phyloP scores from a whole-genome alignment of 2,888 invertebrate species.

The Lochmaea capreae region DNA sequence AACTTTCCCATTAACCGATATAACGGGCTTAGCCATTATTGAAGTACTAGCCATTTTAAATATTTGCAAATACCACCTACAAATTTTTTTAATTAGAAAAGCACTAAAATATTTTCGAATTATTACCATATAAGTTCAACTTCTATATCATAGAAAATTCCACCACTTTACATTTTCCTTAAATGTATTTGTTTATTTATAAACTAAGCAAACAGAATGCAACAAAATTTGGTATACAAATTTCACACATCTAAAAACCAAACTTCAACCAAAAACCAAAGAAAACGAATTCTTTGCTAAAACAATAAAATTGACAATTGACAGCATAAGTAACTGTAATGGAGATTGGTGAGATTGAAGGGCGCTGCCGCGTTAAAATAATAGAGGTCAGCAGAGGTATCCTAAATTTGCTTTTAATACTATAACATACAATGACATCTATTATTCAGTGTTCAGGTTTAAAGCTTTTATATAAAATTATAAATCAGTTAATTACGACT shows the following conservation, averaged over 20 bases:
- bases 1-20: conserved; percentile 4
- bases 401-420: no score
- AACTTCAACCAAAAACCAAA: not conserved
- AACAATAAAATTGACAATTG: not conserved
- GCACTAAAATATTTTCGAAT: not conserved
- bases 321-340: not conserved
- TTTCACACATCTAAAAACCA: not conserved
- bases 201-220: not conserved
- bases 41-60: conserved; percentile 24
- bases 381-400: no score
- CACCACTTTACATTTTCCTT: not conserved
- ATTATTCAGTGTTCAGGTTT: no score
- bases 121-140: not conserved
- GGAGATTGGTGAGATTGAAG: no score
- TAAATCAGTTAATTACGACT: no score
- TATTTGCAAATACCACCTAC: conserved; percentile 23
- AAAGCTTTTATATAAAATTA: no score
- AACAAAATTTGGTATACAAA: not conserved
- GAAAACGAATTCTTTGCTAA: no score
- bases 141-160: not conserved
- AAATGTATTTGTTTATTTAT: not conserved
- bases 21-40: not conserved
- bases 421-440: no score
- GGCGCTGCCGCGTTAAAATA: no score
- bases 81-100: not conserved